Base-by-base conservation (phyloP, 35 echinoderm and acorn worm species). In the Apostichopus californicus region DNA sequence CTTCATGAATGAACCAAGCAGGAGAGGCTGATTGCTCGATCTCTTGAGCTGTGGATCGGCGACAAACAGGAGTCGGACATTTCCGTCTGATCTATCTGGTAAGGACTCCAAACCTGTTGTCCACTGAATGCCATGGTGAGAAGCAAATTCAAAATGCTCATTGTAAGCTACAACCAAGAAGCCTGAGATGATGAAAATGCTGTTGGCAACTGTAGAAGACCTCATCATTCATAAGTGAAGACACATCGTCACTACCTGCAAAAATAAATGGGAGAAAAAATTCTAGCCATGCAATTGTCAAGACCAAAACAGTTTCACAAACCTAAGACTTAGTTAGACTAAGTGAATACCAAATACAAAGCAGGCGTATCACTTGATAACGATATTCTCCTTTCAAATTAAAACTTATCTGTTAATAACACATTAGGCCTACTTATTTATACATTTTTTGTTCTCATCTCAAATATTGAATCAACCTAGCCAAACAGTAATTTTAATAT, bases 41-140 rank as follows among this genome's bases (percentile, higher is more conserved):
- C 60, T 78, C 60, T 83, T 78, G 13, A 92, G 79, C 60, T 92
- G 90, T 58, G 79, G 90, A 21, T 92, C 90, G 11, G n/a, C 90
- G 1, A 92, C 90, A 55, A 92, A 92, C 5, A 92, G 78, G 18
- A 92, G 34, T 23, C 79, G 77, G 4, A 92, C 78, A 73, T 92
- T 64, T 1, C 15, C 8, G 5, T 23, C 20, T 55, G 86, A 71
- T 21, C 72, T 89, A 9, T 61, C 57, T 0, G 60, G 86, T 54
- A 89, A n/a, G 15, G 61, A 9, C 65, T 89, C 61, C 46, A 89
- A 53, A 64, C 26, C 86, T 18, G 60, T 66, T 8, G 60, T 54
- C 86, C 86, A 89, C 86, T 89, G 86, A n/a, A 14, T 68, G 28
- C 86, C 34, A 24, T 89, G 86, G 60, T 89, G 86, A 55, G 7